phyloP scores from a whole-genome alignment of 2,797 vertebrate species.

The Chiroxiphia lanceolata region DNA sequence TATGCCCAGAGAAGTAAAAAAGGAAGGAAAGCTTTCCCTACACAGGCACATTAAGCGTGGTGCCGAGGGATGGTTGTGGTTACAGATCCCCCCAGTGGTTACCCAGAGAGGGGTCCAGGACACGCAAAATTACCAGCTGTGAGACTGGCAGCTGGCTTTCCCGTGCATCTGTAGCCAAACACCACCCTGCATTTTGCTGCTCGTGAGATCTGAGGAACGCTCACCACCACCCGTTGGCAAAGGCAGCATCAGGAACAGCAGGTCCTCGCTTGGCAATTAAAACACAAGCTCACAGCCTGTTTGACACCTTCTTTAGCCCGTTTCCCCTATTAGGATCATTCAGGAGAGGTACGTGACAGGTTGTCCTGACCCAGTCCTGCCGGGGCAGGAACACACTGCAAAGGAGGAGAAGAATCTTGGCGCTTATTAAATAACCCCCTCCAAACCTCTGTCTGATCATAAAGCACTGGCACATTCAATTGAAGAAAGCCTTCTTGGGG shows the following conservation, averaged over 20 bases:
- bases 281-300: not conserved
- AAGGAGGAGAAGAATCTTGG: not conserved
- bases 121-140: not conserved
- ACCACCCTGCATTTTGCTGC: not conserved
- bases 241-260: not conserved
- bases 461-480: not conserved
- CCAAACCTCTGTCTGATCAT: not conserved
- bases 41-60: not conserved
- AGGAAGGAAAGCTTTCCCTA: not conserved
- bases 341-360: not conserved
- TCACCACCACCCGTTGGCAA: not conserved
- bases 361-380: not conserved
- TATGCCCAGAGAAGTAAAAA: not conserved
- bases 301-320: not conserved
- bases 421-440: not conserved
- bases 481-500: not conserved
- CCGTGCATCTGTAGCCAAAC: not conserved
- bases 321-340: not conserved
- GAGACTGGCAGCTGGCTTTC: not conserved
- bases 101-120: not conserved
- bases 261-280: not conserved
- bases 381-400: not conserved
- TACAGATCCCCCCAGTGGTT: not conserved
- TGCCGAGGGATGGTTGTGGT: accelerated
- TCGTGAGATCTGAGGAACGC: not conserved